Evolutionary conservation across 2,113 vertebrate genomes (phyloP), one percentile per base, ranked within the genome.

Genomic region (Chascanopsetta lugubris): DNA sequence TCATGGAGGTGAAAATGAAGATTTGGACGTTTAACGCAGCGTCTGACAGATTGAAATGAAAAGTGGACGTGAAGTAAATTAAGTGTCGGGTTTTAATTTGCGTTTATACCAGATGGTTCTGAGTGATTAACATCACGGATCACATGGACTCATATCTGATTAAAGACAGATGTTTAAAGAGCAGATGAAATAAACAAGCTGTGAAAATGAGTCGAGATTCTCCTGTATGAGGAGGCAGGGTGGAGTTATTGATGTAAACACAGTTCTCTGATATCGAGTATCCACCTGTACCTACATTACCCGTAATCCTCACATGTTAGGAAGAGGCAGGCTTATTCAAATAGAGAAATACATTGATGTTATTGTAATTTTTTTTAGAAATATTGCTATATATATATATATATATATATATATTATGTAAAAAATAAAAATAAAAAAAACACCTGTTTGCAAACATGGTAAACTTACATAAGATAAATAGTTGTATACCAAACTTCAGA

Each of bases 41-140:
- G 42, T 45, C 59, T 29, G 59, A 64, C 29, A 45, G 27, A 65
- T 61, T 71, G 42, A 42, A 54, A 69, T 59, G 3, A 55, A 74
- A 40, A 72, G 26, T 20, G 18, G 11, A 20, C 6, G 40, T 11
- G 32, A 20, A 4, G 40, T 10, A 32, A n/a, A 43, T 65, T 50
- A 50, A 54, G 11, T 46, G 25, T 40, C 46, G 49, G 25, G 63
- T 61, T 32, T 47, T 63, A 30, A 54, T 67, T 71, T 59, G 54
- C 60, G 29, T 64, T 40, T 54, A 32, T 58, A 53, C 38, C 27
- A 66, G 53, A 56, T 24, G 7, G 18, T 40, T 57, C 11, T 38
- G 27, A 83, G 55, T 62, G 55, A 66, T 46, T 59, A 54, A 74
- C 24, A 56, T 21, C 42, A 24, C 25, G 12, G 11, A 21, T 48